Evolutionary conservation across 2,797 vertebrate species (phyloP).

Genomic region (Clarias laeviceps): DNA sequence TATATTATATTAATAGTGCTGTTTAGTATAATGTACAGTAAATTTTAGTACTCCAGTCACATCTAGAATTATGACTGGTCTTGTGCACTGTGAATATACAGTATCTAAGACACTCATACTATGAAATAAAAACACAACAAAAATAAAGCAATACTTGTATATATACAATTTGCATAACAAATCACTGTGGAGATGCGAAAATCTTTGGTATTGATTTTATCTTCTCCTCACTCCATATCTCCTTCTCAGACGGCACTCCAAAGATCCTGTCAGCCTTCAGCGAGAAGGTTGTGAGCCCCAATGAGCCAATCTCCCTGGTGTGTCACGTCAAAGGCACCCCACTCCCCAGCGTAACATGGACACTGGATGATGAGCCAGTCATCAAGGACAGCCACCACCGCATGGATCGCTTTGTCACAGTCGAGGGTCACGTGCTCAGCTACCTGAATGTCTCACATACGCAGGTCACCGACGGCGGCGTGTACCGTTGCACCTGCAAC

Average conservation of each 20-base stretch:
- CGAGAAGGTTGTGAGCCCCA: constrained; percentile 95
- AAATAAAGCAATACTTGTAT: not conserved
- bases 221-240: not conserved
- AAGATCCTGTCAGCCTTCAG: constrained; percentile 98
- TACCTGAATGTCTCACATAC: constrained; percentile 96
- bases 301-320: constrained; percentile 92
- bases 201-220: not conserved
- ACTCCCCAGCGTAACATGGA: constrained; percentile 91
- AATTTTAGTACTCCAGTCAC: not conserved
- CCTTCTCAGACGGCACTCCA: constrained; percentile 88
- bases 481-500: constrained; percentile 97
- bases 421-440: constrained; percentile 93
- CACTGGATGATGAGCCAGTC: constrained; percentile 93
- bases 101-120: not conserved
- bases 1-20: not conserved
- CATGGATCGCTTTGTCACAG: constrained; percentile 91
- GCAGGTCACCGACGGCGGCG: constrained; percentile 94
- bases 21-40: not conserved
- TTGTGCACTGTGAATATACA: not conserved
- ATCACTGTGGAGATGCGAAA: not conserved
- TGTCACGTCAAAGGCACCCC: constrained; percentile 97
- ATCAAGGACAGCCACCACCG: constrained; percentile 92
- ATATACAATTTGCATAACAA: not conserved
- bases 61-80: not conserved
- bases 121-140: not conserved